Evolutionary conservation across 2,113 vertebrate species (phyloP).

Genomic region (Calcarius ornatus): DNA sequence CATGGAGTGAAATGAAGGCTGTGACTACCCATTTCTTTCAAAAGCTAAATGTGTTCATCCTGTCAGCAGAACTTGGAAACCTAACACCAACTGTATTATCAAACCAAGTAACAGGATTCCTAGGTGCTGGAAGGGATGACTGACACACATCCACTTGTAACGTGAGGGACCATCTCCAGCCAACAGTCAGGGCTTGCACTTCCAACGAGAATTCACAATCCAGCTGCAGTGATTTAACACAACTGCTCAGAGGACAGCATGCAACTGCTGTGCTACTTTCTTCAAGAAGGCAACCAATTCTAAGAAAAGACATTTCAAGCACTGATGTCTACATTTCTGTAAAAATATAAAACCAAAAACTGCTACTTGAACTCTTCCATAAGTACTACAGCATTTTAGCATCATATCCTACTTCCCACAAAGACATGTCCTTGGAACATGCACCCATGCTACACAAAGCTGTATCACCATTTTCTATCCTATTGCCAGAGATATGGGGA

Average conservation of each 20-base stretch:
- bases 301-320: not conserved
- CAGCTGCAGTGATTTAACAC: not conserved
- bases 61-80: not conserved
- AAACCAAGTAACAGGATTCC: not conserved
- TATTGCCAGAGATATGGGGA: fast-evolving
- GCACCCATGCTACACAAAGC: not conserved
- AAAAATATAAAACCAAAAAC: not conserved
- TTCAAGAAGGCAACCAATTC: not conserved
- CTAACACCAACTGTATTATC: not conserved
- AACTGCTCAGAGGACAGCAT: not conserved
- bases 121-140: not conserved
- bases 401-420: not conserved
- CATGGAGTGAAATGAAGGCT: not conserved
- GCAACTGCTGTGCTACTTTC: not conserved
- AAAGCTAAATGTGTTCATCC: not conserved
- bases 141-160: not conserved
- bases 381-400: not conserved
- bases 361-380: not conserved
- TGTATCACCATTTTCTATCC: not conserved
- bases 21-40: not conserved
- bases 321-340: not conserved
- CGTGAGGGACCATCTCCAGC: not conserved
- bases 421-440: not conserved
- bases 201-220: not conserved
- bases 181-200: not conserved